Conservation (phyloP, 2,113 vertebrate genomes). For the Hydropotes inermis region DNA sequence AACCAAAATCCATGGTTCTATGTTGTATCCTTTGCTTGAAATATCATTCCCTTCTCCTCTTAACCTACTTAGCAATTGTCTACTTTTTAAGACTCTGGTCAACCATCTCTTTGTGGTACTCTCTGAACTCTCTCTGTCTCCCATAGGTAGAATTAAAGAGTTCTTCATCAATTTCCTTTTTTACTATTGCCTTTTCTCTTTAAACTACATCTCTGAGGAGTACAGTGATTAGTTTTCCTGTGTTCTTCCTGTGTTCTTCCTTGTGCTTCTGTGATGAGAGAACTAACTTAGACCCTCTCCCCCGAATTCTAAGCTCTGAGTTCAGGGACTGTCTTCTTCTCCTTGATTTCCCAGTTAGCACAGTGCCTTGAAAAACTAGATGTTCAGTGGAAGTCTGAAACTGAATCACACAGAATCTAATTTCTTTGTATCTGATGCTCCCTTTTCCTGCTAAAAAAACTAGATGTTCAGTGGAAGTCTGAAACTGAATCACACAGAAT, state of each 20-base stretch:
- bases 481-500: background rate
- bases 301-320: background rate
- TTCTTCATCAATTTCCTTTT: background rate
- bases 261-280: background rate
- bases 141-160: background rate
- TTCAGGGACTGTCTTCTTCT: background rate
- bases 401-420: background rate
- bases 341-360: background rate
- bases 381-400: background rate
- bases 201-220: background rate
- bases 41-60: background rate
- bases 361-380: background rate
- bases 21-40: background rate
- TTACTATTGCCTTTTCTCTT: background rate
- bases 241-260: background rate
- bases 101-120: background rate
- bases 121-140: background rate
- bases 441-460: background rate
- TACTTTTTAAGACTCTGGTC: background rate
- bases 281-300: background rate
- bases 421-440: background rate
- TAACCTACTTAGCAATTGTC: background rate
- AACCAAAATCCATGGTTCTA: background rate
- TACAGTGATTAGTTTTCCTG: background rate
- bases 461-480: background rate